Evolutionary conservation across 2,797 vertebrate genomes (phyloP), one percentile per base, ranked within the genome.

Genomic region (Siniperca scherzeri): DNA sequence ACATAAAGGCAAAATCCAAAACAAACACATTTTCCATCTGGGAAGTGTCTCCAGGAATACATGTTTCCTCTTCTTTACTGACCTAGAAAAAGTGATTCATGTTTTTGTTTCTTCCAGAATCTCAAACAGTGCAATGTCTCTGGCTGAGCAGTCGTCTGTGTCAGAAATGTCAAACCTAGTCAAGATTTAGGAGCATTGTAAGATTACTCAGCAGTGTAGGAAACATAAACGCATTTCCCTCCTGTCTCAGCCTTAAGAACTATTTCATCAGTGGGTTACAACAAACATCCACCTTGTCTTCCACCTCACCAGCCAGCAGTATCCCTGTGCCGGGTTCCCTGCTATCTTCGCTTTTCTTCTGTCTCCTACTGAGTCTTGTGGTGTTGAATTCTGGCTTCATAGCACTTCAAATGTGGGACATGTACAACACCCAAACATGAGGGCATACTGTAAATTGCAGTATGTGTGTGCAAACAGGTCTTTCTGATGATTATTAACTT

Each of bases 71-170:
- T 59, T 61, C 52, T 64, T 74, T 27, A 2, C 44, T 81, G 83
- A 87, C 78, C 78, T 57, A 80, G 65, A 86, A 80, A 88, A 78
- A 70, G 25, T 48, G 70, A 85, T 78, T 75, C 27, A 75, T 84
- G 64, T 77, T 82, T 82, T 59, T 64, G 67, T 84, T 80, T 85
- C 69, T 56, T 69, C 68, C 66, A 76, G 40, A 77, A 61, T 81
- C 30, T 30, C 36, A 30, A 61, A 67, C 17, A 1, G 40, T 27
- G 70, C 59, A 64, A 8, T 42, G 53, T 64, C 59, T 80, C 52
- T 40, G 82, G 74, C 83, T 68, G 25, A 55, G 52, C 36, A 42
- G n/a, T 36, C 50, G 42, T 73, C 74, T 65, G 30, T 81, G 78
- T 87, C 76, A 88, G 64, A 85, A 76, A 88, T 83, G 62, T 81